Base-by-base conservation (phyloP, 2,797 vertebrate species). In the Enoplosus armatus region DNA sequence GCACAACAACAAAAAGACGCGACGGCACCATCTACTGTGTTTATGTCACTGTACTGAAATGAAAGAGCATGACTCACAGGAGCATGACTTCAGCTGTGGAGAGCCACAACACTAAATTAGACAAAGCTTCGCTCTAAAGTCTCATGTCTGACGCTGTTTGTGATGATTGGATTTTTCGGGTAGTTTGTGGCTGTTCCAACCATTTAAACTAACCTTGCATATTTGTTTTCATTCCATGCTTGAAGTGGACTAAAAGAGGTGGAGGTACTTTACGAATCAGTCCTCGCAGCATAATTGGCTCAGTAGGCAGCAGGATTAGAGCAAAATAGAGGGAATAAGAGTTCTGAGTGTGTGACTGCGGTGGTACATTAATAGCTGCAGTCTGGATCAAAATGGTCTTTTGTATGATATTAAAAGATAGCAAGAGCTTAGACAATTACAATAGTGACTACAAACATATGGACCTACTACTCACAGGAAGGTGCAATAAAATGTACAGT, bases 151-250 rank as follows among this genome's bases (percentile, higher is more conserved):
- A 79, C 56, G 68, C 56, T 75, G 61, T 72, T 62, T 74, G 56
- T 64, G 66, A 53, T 64, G 5, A 70, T 60, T 66, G 18, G 51
- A 80, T 78, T 75, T 75, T 61, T 24, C 37, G 51, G 11, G 65
- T 45, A 71, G 10, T 51, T 67, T 87, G 51, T 82, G 82, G 75
- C 83, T 85, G 67, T 79, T 82, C 26, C 62, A 62, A 75, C 55
- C 58, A 79, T 87, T 82, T 68, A 9, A 72, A 88, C 86, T 89
- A 90, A 92, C 85, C 47, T 45, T 65, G 63, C 55, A 75, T 67
- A 72, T 75, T 63, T 84, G 41, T 77, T 67, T 82, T 84, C 71
- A 71, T 33, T 41, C 9, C 4, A 64, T 87, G 82, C 78, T 86
- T 91, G 71, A 90, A 90, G 73, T 90, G 79, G 70, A 64, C 72